Base-by-base conservation (phyloP, 2,797 vertebrate species). In the Pelodytes ibericus region DNA sequence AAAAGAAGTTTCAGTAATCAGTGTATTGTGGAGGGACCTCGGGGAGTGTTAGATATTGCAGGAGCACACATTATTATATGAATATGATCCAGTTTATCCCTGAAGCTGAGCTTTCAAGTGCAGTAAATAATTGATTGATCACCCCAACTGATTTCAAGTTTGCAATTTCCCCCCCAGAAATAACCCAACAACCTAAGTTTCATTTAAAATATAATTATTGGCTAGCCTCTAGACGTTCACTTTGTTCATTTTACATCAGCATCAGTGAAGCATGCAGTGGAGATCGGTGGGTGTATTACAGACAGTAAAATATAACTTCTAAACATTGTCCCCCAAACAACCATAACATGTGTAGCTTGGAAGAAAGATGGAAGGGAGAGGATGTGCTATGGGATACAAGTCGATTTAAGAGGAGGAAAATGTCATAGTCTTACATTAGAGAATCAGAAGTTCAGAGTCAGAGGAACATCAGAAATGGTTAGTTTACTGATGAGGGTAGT, bases 171-270 rank as follows among this genome's bases (percentile, higher is more conserved):
- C n/a, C n/a, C n/a, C n/a, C n/a, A n/a, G n/a, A n/a, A n/a, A n/a
- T n/a, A n/a, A n/a, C n/a, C n/a, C 31, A 58, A 49, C 61, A 77
- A 53, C 11, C 15, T 24, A 39, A 26, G 30, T 65, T 71, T 51
- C 26, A 77, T 72, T 49, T 72, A 15, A 77, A 22, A 33, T 11
- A 58, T 65, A 72, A 77, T 77, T 66, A 24, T 25, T 11, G 26
- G 2, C 31, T 30, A 24, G 30, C 61, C 51, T 39, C n/a, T n/a
- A 36, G 60, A 27, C 22, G 20, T 20, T 53, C 51, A 47, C 13
- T 7, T 53, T 31, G 13, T 9, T 25, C 0, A 27, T 49, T 66
- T 49, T 44, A n/a, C 22, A 41, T 27, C 36, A 41, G 18, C 2
- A 25, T 7, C 13, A 66, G 7, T 36, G 27, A 24, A 41, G 49